Evolutionary conservation across 2,797 vertebrate genomes (phyloP).

Genomic region (Sebastes taczanowskii): DNA sequence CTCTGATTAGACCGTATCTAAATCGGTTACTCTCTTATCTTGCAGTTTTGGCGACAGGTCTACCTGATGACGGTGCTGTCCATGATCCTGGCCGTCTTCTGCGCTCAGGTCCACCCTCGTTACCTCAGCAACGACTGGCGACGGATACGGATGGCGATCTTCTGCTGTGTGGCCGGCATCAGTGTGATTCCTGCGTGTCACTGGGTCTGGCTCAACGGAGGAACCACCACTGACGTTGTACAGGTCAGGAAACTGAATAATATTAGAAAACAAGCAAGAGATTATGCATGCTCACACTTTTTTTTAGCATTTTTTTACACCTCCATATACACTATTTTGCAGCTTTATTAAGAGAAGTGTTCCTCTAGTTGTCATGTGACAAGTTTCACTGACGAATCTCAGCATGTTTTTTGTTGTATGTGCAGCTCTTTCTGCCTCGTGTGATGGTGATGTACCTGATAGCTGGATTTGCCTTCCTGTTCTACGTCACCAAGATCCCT

Average conservation of each 20-base stretch:
- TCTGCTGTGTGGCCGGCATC: constrained; percentile 92
- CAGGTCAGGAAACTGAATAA: constrained; percentile 80
- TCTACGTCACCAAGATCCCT: constrained; percentile 98
- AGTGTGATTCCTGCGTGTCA: constrained; percentile 93
- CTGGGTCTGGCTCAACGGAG: constrained; percentile 96
- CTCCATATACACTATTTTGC: background rate
- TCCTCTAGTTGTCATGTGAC: background rate
- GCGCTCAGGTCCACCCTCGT: constrained; percentile 94
- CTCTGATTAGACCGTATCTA: background rate
- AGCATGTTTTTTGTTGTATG: background rate
- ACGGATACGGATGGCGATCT: constrained; percentile 88
- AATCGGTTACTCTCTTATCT: background rate
- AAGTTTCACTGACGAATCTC: background rate
- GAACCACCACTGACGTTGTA: constrained; percentile 87
- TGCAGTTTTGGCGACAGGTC: constrained; percentile 95
- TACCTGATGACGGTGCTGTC: constrained; percentile 94
- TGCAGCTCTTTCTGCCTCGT: constrained; percentile 94
- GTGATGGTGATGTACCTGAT: constrained; percentile 96
- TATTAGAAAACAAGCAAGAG: no score
- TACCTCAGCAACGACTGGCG: constrained; percentile 97
- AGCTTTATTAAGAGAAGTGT: background rate
- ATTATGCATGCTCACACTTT: background rate
- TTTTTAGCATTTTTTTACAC: no score
- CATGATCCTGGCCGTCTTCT: constrained; percentile 95
- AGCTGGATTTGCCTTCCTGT: constrained; percentile 93